Percentiles rank a stretch among this genome's conserved stretches.
These are phyloP conservation scores for Phodopus roborovskii DNA, from an alignment of 2,113 vertebrate species.

Conservation along the genomic window DNA sequence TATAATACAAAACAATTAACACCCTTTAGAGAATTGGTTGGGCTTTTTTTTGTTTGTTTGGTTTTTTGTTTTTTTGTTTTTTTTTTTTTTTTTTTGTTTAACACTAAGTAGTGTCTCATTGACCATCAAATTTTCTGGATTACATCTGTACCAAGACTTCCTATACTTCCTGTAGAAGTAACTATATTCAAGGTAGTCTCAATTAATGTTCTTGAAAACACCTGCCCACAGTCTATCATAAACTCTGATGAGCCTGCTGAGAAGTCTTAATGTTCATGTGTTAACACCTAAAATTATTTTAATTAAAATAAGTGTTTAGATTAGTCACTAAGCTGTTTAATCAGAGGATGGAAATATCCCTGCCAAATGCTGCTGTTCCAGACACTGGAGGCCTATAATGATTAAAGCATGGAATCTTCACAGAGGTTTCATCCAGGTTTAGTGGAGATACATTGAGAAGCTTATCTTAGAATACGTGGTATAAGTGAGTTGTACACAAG, in stretches of 20 bases:
- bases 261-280: not conserved
- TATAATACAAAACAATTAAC: not conserved
- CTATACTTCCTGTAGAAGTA: not conserved
- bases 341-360: not conserved
- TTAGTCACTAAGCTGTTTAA: slow-evolving; percentile 29
- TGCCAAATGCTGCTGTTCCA: not conserved
- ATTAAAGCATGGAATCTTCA: not conserved
- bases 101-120: not conserved
- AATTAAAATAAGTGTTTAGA: slow-evolving; percentile 54
- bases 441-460: not conserved
- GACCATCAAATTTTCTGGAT: not conserved
- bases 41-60: slow-evolving; percentile 20
- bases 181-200: not conserved
- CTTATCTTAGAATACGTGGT: not conserved
- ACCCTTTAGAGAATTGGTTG: not conserved
- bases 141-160: not conserved
- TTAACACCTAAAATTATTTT: slow-evolving; percentile 39
- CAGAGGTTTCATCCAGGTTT: not conserved
- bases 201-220: slow-evolving; percentile 54
- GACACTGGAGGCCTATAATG: not conserved
- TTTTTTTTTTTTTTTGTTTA: slow-evolving; percentile 33
- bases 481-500: not conserved
- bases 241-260: slow-evolving; percentile 15
- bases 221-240: not conserved
- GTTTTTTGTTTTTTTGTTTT: too few species aligned